These are phyloP conservation scores for Orthonyx spaldingii DNA, from an alignment of 2,113 vertebrate genomes.

Conservation along the genomic window DNA sequence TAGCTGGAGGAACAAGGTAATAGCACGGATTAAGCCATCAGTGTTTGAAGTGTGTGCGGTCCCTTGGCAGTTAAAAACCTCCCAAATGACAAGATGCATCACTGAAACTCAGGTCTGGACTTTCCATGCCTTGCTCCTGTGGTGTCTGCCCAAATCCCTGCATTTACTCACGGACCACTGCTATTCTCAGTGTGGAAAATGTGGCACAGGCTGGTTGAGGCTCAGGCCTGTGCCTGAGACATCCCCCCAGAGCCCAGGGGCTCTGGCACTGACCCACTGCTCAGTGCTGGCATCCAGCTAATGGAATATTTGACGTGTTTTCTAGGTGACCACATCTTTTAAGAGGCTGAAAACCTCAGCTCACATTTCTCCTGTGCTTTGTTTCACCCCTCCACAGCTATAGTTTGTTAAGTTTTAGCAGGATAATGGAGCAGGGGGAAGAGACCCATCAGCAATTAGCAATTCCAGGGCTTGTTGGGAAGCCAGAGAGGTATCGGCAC, in stretches of 20 bases:
- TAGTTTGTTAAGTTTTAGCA: neutral
- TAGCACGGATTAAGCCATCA: neutral
- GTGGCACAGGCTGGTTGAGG: neutral
- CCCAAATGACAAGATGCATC: neutral
- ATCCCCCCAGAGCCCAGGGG: neutral
- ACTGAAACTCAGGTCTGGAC: neutral
- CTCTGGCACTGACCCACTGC: neutral
- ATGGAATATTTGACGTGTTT: neutral
- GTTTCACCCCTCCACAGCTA: neutral
- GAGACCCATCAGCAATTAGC: neutral
- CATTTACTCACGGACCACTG: neutral
- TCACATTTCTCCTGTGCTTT: neutral
- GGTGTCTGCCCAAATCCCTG: neutral
- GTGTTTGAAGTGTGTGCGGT: fast-evolving
- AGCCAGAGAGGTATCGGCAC: neutral
- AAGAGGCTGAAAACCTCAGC: neutral
- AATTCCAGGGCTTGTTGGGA: neutral
- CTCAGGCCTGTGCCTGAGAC: neutral
- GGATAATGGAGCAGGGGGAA: neutral
- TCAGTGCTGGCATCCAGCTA: neutral
- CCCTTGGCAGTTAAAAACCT: neutral
- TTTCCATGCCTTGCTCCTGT: neutral
- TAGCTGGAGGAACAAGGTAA: neutral
- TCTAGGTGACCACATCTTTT: neutral
- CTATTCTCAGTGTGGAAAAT: neutral